Evolutionary conservation across 2,797 vertebrate genomes (phyloP), one percentile per base, ranked within the genome.

Genomic region (Premnoplex brunnescens): DNA sequence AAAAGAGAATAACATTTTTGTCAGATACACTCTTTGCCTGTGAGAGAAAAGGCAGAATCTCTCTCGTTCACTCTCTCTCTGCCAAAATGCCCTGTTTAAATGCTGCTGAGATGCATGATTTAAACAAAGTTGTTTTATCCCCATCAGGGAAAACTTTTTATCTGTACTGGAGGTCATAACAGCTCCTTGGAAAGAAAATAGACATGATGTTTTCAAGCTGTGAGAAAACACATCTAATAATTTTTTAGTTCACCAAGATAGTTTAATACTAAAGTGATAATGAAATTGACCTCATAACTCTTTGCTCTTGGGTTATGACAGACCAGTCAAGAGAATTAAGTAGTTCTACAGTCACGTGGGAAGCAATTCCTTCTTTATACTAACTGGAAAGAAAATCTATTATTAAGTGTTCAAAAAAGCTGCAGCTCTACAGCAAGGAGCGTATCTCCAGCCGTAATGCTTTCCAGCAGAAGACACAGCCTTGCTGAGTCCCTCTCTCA

Each of bases 151-250:
- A 80, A 94, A 68, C 41, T 49, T 55, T 88, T 86, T 78, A 74
- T 89, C 71, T 93, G 28, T 85, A 80, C 32, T 63, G 56, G 52
- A 81, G 60, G 55, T 91, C 67, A 52, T 72, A 94, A 74, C 72
- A 91, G 60, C 46, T 95, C 69, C 81, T 91, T 91, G 63, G 86
- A 89, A 91, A 91, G 24, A 88, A 95, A 94, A 89, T 6, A 80
- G n/a, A 44, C n/a, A 64, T 0, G 7, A 22, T 86, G 39, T 81
- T 78, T 88, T 85, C 67, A 90, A 88, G 79, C 56, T 85, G 58
- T 82, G 72, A 92, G 80, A 94, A 94, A 90, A 80, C 36, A 88
- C 12, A 36, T 60, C 19, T 44, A 72, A 41, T 60, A 63, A 27
- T 79, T 91, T 91, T 90, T 85, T 62, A 87, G 44, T 72, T 86